Evolutionary conservation across 1,140 invertebrate species (phyloP), one percentile per base, ranked within the genome.

Genomic region (Paralvinella palmiformis): DNA sequence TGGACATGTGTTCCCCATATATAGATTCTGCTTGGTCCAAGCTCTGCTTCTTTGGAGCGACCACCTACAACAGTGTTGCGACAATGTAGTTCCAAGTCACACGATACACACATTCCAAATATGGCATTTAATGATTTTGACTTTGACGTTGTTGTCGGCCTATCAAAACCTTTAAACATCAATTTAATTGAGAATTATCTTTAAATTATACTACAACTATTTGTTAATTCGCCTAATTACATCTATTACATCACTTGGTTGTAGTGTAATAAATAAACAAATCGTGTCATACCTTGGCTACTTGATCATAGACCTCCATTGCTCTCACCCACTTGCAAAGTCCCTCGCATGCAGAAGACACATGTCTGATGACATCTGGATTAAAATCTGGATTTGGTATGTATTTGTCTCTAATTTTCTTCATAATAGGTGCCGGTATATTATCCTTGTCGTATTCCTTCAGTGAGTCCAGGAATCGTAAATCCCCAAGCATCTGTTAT

Each of bases 401-500:
- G 60, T 80, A 81, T 20, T 70, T 71, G 41, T 73, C 71, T 7
- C 74, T 62, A 27, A 81, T 80, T 62, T 79, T 78, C 61, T 75
- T 76, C 57, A 81, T 80, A 31, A 74, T 72, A 6, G 68, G 17
- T 1, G 64, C 56, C 6, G 79, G 76, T 22, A 84, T 81, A 62
- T 79, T 78, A 63, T 84, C 81, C 69, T 82, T 82, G 67, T 81
- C 79, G 73, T 81, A 84, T 44, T 75, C 81, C 59, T 79, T 80
- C 31, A 84, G 73, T n/a, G 79, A 76, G n/a, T 82, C 79, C 24
- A 81, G 62, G 56, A 84, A 84, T 59, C 83, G 82, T 69, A 84
- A 69, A 63, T 84, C 83, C 33, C 79, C 77, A 5, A 98, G 81
- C 77, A 98, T 85, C 82, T 55, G 27, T 31, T 35, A 31, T 31